Conservation (phyloP, 2,113 vertebrate species). For the Hydrochoerus hydrochaeris region DNA sequence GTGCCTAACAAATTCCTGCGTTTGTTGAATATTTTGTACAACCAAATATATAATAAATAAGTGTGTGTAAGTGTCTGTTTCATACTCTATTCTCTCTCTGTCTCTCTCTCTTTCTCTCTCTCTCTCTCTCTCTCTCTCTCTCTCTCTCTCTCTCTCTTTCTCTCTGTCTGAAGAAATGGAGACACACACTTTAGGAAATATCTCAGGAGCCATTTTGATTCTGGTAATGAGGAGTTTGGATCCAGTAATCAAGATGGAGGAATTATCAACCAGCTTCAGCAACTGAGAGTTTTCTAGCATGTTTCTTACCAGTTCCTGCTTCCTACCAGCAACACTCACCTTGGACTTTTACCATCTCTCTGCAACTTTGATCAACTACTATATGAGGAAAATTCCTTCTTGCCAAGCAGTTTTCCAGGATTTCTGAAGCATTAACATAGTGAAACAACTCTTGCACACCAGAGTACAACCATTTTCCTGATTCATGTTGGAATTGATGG, state of each 20-base stretch:
- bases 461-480: neutral
- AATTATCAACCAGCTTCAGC: neutral
- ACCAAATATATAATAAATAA: neutral
- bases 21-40: neutral
- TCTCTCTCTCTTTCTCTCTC: neutral
- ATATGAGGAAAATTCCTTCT: neutral
- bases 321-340: neutral
- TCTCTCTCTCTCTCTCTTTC: neutral
- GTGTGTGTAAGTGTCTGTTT: neutral
- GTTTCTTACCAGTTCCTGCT: neutral
- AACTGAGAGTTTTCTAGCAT: neutral
- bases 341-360: neutral
- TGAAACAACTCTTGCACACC: neutral
- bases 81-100: too few species aligned
- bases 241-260: too few species aligned
- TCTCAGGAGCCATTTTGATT: neutral
- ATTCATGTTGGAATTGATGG: neutral
- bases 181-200: neutral
- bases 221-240: neutral
- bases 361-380: neutral
- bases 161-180: neutral
- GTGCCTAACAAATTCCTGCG: neutral
- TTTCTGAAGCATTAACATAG: conserved; percentile 11
- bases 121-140: too few species aligned
- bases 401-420: neutral